phyloP scores from a whole-genome alignment of 2,113 vertebrate genomes.

The rabbit (Oryctolagus cuniculus) region DNA sequence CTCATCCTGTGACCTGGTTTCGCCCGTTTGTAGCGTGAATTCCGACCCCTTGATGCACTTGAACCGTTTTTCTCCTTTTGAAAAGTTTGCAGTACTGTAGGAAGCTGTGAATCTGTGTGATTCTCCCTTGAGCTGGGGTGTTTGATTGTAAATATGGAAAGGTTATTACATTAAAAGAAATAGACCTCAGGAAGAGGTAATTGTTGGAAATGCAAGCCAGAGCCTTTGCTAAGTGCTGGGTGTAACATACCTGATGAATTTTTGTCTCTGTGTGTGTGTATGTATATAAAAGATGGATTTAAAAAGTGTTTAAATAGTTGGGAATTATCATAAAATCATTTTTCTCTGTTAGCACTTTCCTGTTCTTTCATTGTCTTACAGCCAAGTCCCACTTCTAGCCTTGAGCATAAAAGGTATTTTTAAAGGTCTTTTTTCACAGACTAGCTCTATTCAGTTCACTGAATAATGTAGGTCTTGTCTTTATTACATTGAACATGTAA shows the following conservation, averaged over 20 bases:
- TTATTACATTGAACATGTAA: constrained; percentile 74
- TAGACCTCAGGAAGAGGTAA: constrained; percentile 58
- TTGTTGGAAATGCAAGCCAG: constrained; percentile 74
- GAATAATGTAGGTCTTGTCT: constrained; percentile 77
- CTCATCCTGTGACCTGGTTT: not conserved
- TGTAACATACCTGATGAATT: constrained; percentile 64
- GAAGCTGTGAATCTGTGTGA: constrained; percentile 56
- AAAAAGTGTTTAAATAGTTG: constrained; percentile 76
- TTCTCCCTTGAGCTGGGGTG: constrained; percentile 20
- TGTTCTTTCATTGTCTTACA: constrained; percentile 55
- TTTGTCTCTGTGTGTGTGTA: constrained; percentile 53
- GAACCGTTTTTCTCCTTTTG: constrained; percentile 69
- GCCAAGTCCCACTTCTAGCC: constrained; percentile 78
- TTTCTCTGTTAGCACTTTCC: constrained; percentile 66
- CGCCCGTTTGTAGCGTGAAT: not conserved
- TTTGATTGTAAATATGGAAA: constrained; percentile 53
- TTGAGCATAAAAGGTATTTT: constrained; percentile 82
- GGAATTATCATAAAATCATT: constrained; percentile 77
- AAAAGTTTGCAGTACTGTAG: constrained; percentile 58
- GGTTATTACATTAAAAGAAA: constrained; percentile 58
- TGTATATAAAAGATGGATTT: constrained; percentile 67
- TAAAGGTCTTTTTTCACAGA: constrained; percentile 75
- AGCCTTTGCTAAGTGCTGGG: constrained; percentile 74
- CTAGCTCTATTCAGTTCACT: constrained; percentile 76
- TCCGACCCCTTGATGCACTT: constrained; percentile 66